These are phyloP conservation scores for Melanerpes formicivorus DNA, from an alignment of 2,113 vertebrate genomes.

Conservation along the genomic window DNA sequence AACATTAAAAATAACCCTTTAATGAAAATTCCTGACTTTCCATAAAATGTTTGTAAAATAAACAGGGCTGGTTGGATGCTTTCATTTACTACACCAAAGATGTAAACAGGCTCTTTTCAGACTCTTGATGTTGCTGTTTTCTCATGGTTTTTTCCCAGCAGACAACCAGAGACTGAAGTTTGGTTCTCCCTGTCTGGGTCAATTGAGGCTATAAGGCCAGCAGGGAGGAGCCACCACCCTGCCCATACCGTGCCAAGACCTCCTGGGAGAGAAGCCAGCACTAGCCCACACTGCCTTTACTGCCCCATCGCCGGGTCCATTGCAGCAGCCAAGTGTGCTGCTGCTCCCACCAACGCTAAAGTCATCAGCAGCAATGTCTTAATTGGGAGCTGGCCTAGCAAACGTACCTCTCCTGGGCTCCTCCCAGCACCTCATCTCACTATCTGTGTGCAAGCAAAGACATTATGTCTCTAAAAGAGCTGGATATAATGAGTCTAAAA, in stretches of 20 bases:
- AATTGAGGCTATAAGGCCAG: background rate
- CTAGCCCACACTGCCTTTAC: rapidly evolving
- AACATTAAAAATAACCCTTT: conserved; percentile 7
- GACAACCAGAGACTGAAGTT: background rate
- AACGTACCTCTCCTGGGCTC: background rate
- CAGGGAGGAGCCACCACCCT: background rate
- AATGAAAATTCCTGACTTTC: background rate
- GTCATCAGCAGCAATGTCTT: background rate
- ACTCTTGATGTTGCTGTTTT: background rate
- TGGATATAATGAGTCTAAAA: background rate
- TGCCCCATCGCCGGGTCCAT: rapidly evolving
- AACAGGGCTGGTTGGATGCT: background rate
- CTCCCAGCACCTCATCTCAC: background rate
- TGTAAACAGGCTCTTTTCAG: conserved; percentile 23
- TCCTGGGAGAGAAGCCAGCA: rapidly evolving
- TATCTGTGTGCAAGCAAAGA: background rate
- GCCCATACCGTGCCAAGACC: background rate
- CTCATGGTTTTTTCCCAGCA: background rate
- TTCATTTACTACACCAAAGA: background rate
- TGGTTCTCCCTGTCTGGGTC: background rate
- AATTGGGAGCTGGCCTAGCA: background rate
- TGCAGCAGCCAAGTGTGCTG: rapidly evolving
- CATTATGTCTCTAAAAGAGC: background rate
- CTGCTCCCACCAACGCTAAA: background rate
- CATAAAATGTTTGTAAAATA: background rate